A percentile compares a stretch with the other conserved stretches of the same genome.
phyloP scores from a whole-genome alignment of 2,888 invertebrate genomes.

The Sturmia bella region DNA sequence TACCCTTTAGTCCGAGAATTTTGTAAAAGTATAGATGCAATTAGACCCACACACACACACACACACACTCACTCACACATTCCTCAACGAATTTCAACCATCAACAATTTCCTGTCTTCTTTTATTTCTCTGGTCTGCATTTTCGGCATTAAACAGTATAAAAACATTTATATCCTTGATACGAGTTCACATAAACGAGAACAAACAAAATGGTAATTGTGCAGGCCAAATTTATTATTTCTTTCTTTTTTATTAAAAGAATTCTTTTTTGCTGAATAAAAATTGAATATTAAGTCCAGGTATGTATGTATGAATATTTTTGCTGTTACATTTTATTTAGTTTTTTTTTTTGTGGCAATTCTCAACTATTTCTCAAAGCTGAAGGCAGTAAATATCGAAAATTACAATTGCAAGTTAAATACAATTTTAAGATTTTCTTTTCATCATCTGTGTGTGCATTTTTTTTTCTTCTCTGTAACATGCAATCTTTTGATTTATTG shows the following conservation, averaged over 20 bases:
- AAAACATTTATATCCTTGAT: constrained; percentile 60
- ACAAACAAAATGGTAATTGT: constrained; percentile 49
- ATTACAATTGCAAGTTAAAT: constrained; percentile 73
- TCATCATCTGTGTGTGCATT: too few species aligned
- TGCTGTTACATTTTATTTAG: constrained; percentile 6
- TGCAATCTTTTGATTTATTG: constrained; percentile 49
- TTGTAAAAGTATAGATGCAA: too few species aligned
- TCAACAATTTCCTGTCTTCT: constrained; percentile 18
- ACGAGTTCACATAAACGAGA: constrained; percentile 19
- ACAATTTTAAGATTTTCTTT: constrained; percentile 62
- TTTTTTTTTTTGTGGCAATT: constrained; percentile 6
- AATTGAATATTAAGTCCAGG: constrained; percentile 51
- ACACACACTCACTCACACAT: neutral
- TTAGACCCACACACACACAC: neutral
- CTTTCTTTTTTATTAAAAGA: neutral
- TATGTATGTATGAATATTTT: neutral
- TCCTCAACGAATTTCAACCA: constrained; percentile 36
- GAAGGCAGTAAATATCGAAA: constrained; percentile 69
- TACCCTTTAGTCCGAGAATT: too few species aligned
- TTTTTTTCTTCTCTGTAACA: neutral
- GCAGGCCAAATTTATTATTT: constrained; percentile 34
- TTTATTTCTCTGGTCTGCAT: constrained; percentile 52
- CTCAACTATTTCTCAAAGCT: constrained; percentile 57
- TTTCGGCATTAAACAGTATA: constrained; percentile 61
- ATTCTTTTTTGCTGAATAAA: constrained; percentile 35